Evolutionary conservation across 2,888 invertebrate genomes (phyloP).

Genomic region (Eristalinus aeneus): DNA sequence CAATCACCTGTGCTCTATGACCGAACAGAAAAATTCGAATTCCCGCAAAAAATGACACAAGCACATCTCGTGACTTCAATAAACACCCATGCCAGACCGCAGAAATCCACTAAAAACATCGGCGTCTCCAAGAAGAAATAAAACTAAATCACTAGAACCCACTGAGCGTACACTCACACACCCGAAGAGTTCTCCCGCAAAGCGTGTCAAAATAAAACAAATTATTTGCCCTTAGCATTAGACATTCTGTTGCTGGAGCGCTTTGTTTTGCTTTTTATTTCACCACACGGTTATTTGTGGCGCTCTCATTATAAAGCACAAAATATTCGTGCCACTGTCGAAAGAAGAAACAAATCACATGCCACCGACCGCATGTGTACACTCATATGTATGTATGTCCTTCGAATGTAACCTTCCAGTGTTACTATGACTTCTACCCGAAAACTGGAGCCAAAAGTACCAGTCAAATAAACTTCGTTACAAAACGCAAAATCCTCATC

Average conservation of each 20-base stretch:
- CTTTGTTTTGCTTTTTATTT: slow-evolving; percentile 3
- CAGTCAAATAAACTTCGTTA: slow-evolving; percentile 52
- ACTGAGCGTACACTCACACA: neutral
- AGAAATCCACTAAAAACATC: neutral
- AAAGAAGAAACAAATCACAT: slow-evolving; percentile 13
- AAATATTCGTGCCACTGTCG: slow-evolving; percentile 5
- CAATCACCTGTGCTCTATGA: too few species aligned
- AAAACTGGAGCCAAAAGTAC: slow-evolving; percentile 9
- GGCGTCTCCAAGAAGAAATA: neutral
- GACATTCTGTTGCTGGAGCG: neutral
- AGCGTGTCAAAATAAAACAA: neutral
- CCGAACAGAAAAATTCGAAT: too few species aligned
- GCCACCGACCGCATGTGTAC: neutral
- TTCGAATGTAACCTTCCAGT: slow-evolving; percentile 20
- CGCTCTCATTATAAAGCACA: slow-evolving; percentile 31
- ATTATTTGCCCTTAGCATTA: neutral
- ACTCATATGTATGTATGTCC: neutral
- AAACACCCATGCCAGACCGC: neutral
- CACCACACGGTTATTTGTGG: slow-evolving; percentile 23
- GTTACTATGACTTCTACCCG: neutral
- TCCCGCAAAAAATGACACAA: neutral
- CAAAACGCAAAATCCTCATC: slow-evolving; percentile 49
- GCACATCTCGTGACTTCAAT: neutral
- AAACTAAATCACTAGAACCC: neutral
- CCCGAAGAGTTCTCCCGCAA: neutral